A percentile compares a stretch with the other conserved stretches of the same genome.
Conservation (phyloP, 2,113 vertebrate species). For the Chlorodrepanis virens region DNA sequence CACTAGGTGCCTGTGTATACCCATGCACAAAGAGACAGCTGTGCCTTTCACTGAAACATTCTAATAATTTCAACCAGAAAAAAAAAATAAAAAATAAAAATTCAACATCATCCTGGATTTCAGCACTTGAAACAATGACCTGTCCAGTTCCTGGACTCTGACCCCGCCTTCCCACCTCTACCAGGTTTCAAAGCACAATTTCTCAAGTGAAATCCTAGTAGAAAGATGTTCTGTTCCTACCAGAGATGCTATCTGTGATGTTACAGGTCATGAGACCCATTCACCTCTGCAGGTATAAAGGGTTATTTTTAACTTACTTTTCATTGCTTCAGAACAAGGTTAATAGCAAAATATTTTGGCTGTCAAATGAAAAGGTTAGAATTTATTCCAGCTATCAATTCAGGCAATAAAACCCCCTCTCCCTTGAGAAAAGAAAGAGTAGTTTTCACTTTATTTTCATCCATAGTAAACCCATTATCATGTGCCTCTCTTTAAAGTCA, state of each 20-base stretch:
- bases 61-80: not conserved
- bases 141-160: not conserved
- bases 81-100: not conserved
- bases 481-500: not conserved
- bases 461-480: not conserved
- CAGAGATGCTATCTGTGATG: not conserved
- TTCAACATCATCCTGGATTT: not conserved
- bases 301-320: not conserved
- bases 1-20: not conserved
- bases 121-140: not conserved
- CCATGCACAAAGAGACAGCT: not conserved
- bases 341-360: not conserved
- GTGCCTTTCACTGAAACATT: not conserved
- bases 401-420: not conserved
- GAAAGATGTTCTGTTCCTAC: not conserved
- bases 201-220: not conserved
- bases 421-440: not conserved
- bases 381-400: not conserved
- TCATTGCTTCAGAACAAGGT: not conserved
- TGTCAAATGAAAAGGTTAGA: not conserved
- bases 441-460: not conserved
- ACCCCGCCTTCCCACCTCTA: not conserved
- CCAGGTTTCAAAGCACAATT: not conserved
- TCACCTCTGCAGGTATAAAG: not conserved
- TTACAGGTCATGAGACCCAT: not conserved